Percentiles rank a stretch among this genome's conserved stretches.
Conservation (phyloP, 2,113 vertebrate species). For the Choloepus hoffmanni region DNA sequence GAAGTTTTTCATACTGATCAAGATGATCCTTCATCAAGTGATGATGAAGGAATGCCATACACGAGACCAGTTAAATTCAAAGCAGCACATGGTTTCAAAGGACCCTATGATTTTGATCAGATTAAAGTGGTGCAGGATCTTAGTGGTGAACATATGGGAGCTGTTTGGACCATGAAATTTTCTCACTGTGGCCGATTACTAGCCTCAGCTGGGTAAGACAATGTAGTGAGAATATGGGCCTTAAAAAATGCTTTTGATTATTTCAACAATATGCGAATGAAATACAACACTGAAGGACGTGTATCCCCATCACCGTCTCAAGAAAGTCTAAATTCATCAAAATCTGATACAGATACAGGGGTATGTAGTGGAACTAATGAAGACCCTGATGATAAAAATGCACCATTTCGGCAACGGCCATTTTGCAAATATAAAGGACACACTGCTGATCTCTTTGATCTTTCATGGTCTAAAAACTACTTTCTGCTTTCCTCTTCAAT, state of each 20-base stretch:
- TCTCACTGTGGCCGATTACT: slow-evolving; percentile 97
- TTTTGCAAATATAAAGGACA: slow-evolving; percentile 99
- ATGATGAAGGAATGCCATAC: slow-evolving; percentile 99
- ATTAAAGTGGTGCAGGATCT: slow-evolving; percentile 98
- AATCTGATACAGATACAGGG: slow-evolving; percentile 96
- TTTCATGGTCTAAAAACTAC: slow-evolving; percentile 99
- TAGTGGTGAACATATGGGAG: slow-evolving; percentile 98
- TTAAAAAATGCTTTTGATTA: slow-evolving; percentile 98
- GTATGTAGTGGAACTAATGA: slow-evolving; percentile 93
- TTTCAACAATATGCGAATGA: slow-evolving; percentile 99
- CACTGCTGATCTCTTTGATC: slow-evolving; percentile 97
- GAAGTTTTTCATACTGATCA: slow-evolving; percentile 99
- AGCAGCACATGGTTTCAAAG: slow-evolving; percentile 98
- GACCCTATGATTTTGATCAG: slow-evolving; percentile 98
- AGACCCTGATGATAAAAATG: slow-evolving; percentile 96
- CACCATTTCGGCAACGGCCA: slow-evolving; percentile 95
- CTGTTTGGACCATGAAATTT: slow-evolving; percentile 99
- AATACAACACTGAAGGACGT: slow-evolving; percentile 99
- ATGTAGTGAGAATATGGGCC: slow-evolving; percentile 98
- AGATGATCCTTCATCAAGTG: slow-evolving; percentile 98
- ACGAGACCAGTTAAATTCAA: slow-evolving; percentile 98
- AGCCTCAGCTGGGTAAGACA: slow-evolving; percentile 97
- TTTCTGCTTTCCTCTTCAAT: slow-evolving; percentile 99
- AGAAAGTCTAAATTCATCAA: slow-evolving; percentile 98
- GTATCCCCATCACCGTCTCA: slow-evolving; percentile 99